Base-by-base conservation (phyloP, 2,797 vertebrate genomes). In the Yasuhikotakia modesta region DNA sequence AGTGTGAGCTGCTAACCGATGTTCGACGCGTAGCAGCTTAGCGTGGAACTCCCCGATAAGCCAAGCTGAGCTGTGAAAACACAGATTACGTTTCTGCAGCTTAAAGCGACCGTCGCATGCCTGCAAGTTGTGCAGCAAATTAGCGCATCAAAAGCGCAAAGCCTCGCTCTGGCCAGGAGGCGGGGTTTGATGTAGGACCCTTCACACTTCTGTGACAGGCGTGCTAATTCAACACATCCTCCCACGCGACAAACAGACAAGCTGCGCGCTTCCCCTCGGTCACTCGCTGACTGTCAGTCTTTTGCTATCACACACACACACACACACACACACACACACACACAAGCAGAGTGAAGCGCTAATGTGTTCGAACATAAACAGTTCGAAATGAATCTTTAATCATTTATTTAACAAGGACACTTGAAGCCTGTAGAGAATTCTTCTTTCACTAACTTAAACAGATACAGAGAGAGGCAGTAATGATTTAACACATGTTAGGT, bases 41-140 rank as follows among this genome's bases (percentile, higher is more conserved):
- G 89, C 4, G 79, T 89, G 88, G 82, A 87, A 88, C 88, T 82
- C 85, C 81, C 88, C 72, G 91, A 93, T 93, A 93, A 94, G 91
- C 91, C 16, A 10, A 76, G 71, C 85, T 87, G 90, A 92, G 91
- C 92, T 92, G 91, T 91, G 90, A 92, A 92, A 93, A 93, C 88
- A 91, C 88, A 91, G 92, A 93, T 93, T 93, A 78, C 89, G 86
- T 12, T 78, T 78, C 67, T 64, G 57, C 21, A 73, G 80, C 60
- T 89, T 87, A 90, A 82, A 86, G 85, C 77, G 60, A 74, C 80
- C 81, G 84, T 85, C 21, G 21, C 27, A 53, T 48, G 69, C 79
- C 68, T 74, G 55, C 53, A 19, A 60, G 53, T 21, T 17, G 27
- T 63, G 60, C 14, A 17, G 52, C 50, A 72, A 76, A 81, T 73